phyloP scores from a whole-genome alignment of 2,797 vertebrate genomes.

The Loris lydekkerianus region DNA sequence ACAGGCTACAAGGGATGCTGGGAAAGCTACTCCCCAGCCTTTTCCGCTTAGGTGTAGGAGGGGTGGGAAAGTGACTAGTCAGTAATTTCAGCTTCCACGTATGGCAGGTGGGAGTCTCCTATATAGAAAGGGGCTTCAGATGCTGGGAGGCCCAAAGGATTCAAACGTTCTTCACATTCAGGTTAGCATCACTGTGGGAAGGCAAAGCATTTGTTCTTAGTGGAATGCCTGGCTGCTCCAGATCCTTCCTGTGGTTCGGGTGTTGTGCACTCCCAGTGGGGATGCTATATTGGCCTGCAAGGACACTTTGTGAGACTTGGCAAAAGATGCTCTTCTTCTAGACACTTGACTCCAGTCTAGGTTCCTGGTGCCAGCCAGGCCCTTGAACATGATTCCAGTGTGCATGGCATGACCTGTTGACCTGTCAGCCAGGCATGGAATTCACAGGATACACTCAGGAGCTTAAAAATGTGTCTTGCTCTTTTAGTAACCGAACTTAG shows the following conservation, averaged over 20 bases:
- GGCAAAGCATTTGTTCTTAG: neutral
- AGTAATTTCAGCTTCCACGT: too few species aligned
- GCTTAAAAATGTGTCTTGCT: neutral
- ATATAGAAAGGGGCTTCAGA: neutral
- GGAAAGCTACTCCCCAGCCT: neutral
- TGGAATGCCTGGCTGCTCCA: neutral
- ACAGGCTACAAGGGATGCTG: neutral
- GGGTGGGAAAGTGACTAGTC: neutral
- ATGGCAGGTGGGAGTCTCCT: neutral
- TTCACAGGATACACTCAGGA: neutral
- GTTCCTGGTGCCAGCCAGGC: neutral
- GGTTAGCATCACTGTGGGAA: neutral
- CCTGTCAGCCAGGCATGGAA: neutral
- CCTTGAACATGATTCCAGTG: rapidly evolving
- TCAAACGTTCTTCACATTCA: neutral
- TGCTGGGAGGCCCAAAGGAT: neutral
- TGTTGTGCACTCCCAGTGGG: neutral
- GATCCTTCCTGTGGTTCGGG: neutral
- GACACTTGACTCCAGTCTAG: neutral
- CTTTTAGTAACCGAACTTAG: neutral
- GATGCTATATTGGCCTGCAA: neutral
- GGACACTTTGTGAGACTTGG: neutral
- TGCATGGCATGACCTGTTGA: too few species aligned
- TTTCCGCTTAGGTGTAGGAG: neutral
- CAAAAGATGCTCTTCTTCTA: neutral